Evolutionary conservation across 1,140 invertebrate species (phyloP), one percentile per base, ranked within the genome.

Genomic region (Pararge aegeria): DNA sequence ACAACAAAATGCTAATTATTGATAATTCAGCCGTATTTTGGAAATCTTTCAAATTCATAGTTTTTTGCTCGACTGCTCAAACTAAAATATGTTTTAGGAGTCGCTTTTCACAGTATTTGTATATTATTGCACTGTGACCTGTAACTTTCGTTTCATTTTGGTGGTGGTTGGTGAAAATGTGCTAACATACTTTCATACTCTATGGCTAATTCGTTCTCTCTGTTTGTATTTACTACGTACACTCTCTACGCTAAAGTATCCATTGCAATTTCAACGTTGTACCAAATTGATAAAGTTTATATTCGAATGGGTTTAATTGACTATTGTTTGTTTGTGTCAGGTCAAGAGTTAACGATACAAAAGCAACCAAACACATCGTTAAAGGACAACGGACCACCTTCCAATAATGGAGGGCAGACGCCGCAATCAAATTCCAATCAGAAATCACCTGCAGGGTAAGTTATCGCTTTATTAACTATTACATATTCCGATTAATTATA

Each of bases 321-420:
- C 24, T 21, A 16, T 55, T 6, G 53, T n/a, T 74, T 51, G 62
- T 60, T 71, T 69, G 44, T 16, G 38, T 55, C 49, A 91, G 90
- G 97, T 44, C 97, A 98, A 92, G 97, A 98, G 91, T 90, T 98
- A 64, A 98, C 97, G 53, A 98, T 98, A 89, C 97, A 98, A 83
- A 98, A 98, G 88, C 97, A 98, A 90, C 96, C 97, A 13, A 98
- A 98, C 85, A 97, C 96, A 20, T 96, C 95, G 80, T 89, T 97
- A n/a, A 95, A 95, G 80, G 95, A 96, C 80, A 92, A 91, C 61
- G 92, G 85, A 55, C 90, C 91, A 56, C 83, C 83, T 1, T 87
- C 84, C 4, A 87, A 86, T 53, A 86, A 70, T 63, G 83, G 84
- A 1, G 85, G 83, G 7, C 87, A 87, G 55, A 87, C 83, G 42